Evolutionary conservation across 2,797 vertebrate species (phyloP), one percentile per base, ranked within the genome.

Genomic region (Leuciscus waleckii): DNA sequence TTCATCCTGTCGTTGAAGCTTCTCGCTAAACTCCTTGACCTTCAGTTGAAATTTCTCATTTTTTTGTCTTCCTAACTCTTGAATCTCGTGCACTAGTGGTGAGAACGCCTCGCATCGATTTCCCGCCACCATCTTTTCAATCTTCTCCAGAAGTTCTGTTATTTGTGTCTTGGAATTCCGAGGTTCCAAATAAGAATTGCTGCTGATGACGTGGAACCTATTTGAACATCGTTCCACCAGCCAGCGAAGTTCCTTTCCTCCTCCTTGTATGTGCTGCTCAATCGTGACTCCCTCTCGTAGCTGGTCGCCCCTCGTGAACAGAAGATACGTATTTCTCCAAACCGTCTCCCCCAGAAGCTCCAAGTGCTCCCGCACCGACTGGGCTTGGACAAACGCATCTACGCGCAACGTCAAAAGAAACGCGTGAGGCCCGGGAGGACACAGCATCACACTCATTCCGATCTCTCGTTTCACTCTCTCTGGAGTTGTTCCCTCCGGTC

Each of bases 271-370:
- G 87, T 94, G 94, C 85, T 93, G 93, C 86, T 95, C 84, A 1
- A 95, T 94, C 19, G 91, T 90, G 85, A 94, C 94, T 2, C 94
- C 94, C 19, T 92, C 87, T 37, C 94, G 91, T 8, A 95, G 92
- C 87, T 96, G 94, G 83, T 96, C 95, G 0, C 93, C 93, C 0
- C 94, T 93, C 1, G 95, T 96, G 88, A 96, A 95, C 21, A 96
- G 86, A 85, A 96, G 43, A 58, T 95, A 85, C 0, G 91, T 91
- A 85, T 95, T 91, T 83, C 93, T 93, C 94, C 94, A 95, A 1
- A 93, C 92, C 0, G 92, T 92, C 37, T 94, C 93, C 0, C 94
- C 94, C 16, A 96, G 85, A 29, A 95, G 90, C 87, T 92, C 93
- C 90, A 95, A 91, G 83, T 96, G 93, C 71, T 93, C 94, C 81